Evolutionary conservation across 2,113 vertebrate genomes (phyloP).

Genomic region (Microcebus ravelobensis): DNA sequence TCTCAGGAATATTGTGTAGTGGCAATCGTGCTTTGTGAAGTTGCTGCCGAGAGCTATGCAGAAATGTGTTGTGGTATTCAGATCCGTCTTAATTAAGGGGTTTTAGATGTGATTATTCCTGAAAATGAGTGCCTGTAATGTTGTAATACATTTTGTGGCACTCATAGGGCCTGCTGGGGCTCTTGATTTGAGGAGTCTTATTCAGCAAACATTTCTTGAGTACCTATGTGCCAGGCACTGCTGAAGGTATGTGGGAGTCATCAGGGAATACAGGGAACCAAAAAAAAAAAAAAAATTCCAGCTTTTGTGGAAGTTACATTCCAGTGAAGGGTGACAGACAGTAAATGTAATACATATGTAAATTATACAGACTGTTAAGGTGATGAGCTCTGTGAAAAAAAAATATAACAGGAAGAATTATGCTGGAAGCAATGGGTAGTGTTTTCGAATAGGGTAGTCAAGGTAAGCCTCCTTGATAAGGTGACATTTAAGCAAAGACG

Average conservation of each 20-base stretch:
- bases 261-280: background rate
- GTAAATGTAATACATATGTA: background rate
- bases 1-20: background rate
- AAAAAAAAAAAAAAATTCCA: too few relatives aligned
- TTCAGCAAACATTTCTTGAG: background rate
- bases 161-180: background rate
- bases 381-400: background rate
- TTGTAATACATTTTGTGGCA: too few relatives aligned
- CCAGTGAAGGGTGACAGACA: background rate
- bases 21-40: background rate
- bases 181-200: background rate
- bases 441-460: background rate
- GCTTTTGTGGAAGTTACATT: background rate
- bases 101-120: background rate
- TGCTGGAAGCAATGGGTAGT: background rate
- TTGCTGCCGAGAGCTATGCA: background rate
- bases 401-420: background rate
- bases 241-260: background rate
- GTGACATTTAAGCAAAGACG: background rate
- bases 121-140: background rate
- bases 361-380: background rate
- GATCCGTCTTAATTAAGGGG: background rate
- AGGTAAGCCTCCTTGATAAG: background rate
- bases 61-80: background rate
- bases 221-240: background rate